A percentile compares a stretch with the other conserved stretches of the same genome.
phyloP scores from a whole-genome alignment of 2,113 vertebrate species.

The Ahaetulla prasina region DNA sequence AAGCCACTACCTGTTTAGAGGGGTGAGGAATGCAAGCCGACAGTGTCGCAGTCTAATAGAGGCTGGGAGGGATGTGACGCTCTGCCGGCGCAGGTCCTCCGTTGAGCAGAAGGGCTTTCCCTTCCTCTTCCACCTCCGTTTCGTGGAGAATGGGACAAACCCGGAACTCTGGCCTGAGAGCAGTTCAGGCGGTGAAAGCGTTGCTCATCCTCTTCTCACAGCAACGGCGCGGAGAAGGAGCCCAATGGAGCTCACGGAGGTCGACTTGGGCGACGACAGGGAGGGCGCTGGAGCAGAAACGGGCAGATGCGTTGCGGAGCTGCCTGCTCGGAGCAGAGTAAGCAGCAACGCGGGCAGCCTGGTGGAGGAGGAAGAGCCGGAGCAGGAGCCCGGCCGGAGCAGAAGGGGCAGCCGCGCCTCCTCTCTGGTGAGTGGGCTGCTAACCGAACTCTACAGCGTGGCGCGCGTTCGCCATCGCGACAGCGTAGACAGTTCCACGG shows the following conservation, averaged over 20 bases:
- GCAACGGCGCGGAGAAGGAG: not conserved
- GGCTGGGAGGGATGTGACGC: not conserved
- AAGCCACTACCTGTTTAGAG: not conserved
- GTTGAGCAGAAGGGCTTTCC: not conserved
- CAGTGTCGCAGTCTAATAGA: rapidly evolving
- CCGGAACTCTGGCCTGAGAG: conserved; percentile 34
- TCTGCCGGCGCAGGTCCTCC: not conserved
- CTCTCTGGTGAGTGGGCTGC: conserved; percentile 86
- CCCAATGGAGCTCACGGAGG: conserved; percentile 13
- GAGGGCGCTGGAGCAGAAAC: not conserved
- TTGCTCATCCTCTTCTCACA: not conserved
- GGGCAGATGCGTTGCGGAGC: conserved; percentile 30
- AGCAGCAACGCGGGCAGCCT: conserved; percentile 13
- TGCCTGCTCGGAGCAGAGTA: conserved; percentile 47
- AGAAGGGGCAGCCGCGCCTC: conserved; percentile 62
- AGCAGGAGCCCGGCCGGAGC: not conserved
- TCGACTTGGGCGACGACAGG: not conserved
- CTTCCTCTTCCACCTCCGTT: not conserved
- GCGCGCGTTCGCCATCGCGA: conserved; percentile 58
- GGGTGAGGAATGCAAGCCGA: not conserved
- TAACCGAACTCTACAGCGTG: conserved; percentile 86
- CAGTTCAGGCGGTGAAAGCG: conserved; percentile 34
- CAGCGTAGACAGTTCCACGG: conserved; percentile 87
- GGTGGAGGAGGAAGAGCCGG: not conserved
- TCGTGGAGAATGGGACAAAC: not conserved